These are phyloP conservation scores for Drosophila triauraria DNA, from an alignment of 1,140 invertebrate genomes.

Conservation along the genomic window DNA sequence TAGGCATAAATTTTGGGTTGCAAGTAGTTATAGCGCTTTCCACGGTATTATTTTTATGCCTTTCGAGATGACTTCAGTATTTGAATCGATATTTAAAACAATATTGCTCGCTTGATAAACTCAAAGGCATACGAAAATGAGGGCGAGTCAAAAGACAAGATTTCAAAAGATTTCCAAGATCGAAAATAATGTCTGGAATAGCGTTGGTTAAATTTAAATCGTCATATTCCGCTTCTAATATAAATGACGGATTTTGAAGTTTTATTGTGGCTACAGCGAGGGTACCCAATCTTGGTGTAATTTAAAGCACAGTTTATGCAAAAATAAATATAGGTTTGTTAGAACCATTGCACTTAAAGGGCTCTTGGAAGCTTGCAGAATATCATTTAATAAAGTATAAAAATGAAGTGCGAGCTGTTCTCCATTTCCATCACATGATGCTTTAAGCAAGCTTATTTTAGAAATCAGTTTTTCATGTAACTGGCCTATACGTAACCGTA, in stretches of 20 bases:
- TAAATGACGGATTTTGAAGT: constrained; percentile 91
- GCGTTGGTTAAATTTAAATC: constrained; percentile 86
- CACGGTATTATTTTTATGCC: constrained; percentile 89
- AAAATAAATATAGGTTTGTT: constrained; percentile 87
- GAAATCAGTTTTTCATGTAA: constrained; percentile 88
- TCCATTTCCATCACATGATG: constrained; percentile 88
- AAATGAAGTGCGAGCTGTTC: constrained; percentile 88
- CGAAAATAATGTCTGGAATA: constrained; percentile 19
- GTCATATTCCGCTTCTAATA: constrained; percentile 91
- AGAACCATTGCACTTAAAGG: constrained; percentile 89
- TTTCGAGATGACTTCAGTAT: constrained; percentile 88
- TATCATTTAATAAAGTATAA: constrained; percentile 87
- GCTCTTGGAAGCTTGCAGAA: constrained; percentile 89
- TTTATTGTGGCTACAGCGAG: constrained; percentile 90
- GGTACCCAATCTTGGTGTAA: constrained; percentile 28
- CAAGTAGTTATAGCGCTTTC: constrained; percentile 84
- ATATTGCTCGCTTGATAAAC: constrained; percentile 89
- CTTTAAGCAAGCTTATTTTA: constrained; percentile 88
- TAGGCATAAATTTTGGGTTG: constrained; percentile 91
- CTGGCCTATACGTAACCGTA: constrained; percentile 87
- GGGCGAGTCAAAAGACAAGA: constrained; percentile 84
- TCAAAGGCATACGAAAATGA: constrained; percentile 94
- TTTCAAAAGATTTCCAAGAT: constrained; percentile 26
- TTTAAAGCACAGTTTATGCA: constrained; percentile 82
- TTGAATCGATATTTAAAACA: constrained; percentile 83